Evolutionary conservation across 2,888 invertebrate genomes (phyloP), one percentile per base, ranked within the genome.

Genomic region (Zelleria hepariella): DNA sequence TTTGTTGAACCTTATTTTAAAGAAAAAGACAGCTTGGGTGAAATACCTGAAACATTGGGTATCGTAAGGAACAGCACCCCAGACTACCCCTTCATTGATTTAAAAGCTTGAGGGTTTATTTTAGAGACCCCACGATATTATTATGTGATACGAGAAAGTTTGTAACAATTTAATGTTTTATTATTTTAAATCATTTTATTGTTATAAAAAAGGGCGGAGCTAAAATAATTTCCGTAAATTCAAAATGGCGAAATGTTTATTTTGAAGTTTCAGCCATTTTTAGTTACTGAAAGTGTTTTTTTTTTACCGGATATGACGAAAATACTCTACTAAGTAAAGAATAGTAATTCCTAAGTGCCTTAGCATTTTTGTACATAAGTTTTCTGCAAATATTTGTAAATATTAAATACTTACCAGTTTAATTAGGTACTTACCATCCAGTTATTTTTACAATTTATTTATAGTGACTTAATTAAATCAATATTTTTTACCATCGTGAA

Each of bases 271-370:
- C 32, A 10, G 2, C 32, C 32, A 32, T 32, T 32, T 32, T 32
- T 32, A 32, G 32, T 32, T 32, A 32, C 1, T 8, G 32, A 32
- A 32, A 32, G 32, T 32, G 32, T 32, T 32, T 32, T 32, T 15
- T 32, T 32, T 32, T 32, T 15, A 32, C 32, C 15, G 32, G 32
- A 32, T 32, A 32, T 5, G 32, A 32, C 32, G 32, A 32, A 15
- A 32, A 32, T 32, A 32, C 32, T 32, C 32, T 32, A 49, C 10
- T 51, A 51, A 51, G 20, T 51, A 51, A 8, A 51, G 10, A 32
- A 32, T 32, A 15, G 51, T 51, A 68, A 74, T 74, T 73, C 70
- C 65, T 74, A 73, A 77, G 77, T 78, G 78, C 75, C 78, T 76
- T 60, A 63, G 58, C 57, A 62, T 58, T 62, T 32, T 62, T 63